Conservation (phyloP, 2,797 vertebrate species). For the Lerista edwardsae region DNA sequence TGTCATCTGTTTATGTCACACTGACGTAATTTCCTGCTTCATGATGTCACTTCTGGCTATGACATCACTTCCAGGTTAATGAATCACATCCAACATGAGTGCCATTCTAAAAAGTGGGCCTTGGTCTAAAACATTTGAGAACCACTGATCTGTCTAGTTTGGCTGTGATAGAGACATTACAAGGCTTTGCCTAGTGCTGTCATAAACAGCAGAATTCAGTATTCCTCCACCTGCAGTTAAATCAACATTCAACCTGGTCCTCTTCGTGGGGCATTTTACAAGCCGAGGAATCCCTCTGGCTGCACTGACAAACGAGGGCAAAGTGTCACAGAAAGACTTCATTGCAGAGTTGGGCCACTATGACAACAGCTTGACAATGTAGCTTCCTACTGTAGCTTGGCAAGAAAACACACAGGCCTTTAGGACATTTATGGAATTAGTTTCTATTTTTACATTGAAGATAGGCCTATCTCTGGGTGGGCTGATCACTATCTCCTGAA, state of each 20-base stretch:
- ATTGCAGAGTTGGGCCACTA: background rate
- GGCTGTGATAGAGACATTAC: background rate
- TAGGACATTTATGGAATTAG: conserved; percentile 27
- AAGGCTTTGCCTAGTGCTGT: background rate
- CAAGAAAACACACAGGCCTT: background rate
- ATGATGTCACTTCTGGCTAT: no score
- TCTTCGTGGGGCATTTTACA: background rate
- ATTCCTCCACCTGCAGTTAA: background rate
- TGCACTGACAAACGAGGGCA: background rate
- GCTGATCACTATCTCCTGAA: conserved; percentile 17
- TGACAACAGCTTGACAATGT: background rate
- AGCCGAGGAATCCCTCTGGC: background rate
- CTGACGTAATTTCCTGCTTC: no score
- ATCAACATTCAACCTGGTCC: background rate
- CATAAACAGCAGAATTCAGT: conserved; percentile 4
- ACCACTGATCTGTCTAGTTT: background rate
- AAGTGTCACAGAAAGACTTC: background rate
- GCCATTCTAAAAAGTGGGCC: no score
- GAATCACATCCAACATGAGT: no score
- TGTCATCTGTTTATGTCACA: no score
- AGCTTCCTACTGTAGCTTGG: background rate
- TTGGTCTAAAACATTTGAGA: no score
- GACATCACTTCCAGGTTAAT: no score
- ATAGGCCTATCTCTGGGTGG: background rate
- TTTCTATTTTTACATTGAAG: conserved; percentile 37